phyloP scores from a whole-genome alignment of 2,888 invertebrate species.

The Hypena proboscidalis region DNA sequence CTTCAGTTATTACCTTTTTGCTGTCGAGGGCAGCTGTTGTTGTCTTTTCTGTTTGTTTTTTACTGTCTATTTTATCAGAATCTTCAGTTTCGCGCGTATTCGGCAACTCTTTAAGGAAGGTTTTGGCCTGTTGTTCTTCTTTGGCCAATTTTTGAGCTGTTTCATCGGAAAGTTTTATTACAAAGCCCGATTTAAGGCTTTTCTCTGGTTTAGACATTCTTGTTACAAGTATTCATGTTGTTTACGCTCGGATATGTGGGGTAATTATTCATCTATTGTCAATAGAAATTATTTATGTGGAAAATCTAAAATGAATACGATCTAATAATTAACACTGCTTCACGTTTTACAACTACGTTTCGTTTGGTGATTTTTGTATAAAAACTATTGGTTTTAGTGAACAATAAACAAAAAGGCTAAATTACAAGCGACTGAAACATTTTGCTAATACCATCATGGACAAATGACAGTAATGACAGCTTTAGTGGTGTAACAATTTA shows the following conservation, averaged over 20 bases:
- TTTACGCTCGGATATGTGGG: conserved; percentile 1
- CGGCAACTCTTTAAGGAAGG: conserved; percentile 14
- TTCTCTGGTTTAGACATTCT: conserved; percentile 67
- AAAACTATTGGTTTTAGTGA: too few relatives aligned
- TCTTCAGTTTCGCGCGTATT: conserved; percentile 15
- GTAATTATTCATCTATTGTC: conserved; percentile 11
- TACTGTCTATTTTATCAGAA: conserved; percentile 7
- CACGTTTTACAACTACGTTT: too few relatives aligned
- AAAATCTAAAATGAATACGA: too few relatives aligned
- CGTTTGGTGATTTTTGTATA: too few relatives aligned
- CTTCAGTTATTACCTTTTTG: conserved; percentile 4
- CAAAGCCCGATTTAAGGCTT: conserved; percentile 68
- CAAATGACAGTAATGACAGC: too few relatives aligned
- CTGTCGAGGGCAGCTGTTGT: conserved; percentile 4
- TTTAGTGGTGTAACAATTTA: too few relatives aligned
- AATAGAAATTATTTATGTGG: too few relatives aligned
- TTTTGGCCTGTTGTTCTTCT: conserved; percentile 59
- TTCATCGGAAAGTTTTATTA: conserved; percentile 78
- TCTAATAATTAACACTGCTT: too few relatives aligned
- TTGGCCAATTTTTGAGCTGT: conserved; percentile 77
- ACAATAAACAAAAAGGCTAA: too few relatives aligned
- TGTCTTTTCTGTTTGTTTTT: conserved; percentile 1
- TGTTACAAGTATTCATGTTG: conserved; percentile 2
- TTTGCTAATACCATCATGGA: too few relatives aligned
- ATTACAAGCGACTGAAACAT: too few relatives aligned